Evolutionary conservation across 2,888 invertebrate species (phyloP), one percentile per base, ranked within the genome.

Genomic region (Cremastinae sp.): DNA sequence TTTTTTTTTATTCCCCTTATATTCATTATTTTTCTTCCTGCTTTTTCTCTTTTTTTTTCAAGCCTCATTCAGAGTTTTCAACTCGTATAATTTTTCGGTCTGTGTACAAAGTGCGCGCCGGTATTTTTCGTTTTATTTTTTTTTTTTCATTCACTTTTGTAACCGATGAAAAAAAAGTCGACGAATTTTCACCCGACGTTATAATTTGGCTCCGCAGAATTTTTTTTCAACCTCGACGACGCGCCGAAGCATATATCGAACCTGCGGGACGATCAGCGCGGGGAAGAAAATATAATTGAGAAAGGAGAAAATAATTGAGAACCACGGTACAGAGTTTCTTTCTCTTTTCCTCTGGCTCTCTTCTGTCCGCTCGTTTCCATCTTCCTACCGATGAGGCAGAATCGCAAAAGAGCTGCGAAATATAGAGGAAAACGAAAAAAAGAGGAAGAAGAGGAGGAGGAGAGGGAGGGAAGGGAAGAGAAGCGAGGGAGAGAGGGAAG

Each of bases 291-390:
- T 28, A 28, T 28, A 5, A 28, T 28, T 2, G 28, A 28, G 5
- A 28, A 28, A 28, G 28, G 2, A 45, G 12, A 20, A 12, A 18
- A 74, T 43, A 59, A 74, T 79, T 79, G 77, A 69, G 70, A 69
- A 79, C 77, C 74, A 68, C 78, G 56, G 71, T 16, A 28, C 34
- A 45, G 51, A 70, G n/a, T 43, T 38, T n/a, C 28, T 61, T 3
- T 58, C 18, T 43, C 28, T 45, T 14, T 47, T 9, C 16, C 16
- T 12, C 28, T 47, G 20, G 22, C 18, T 69, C 61, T 51, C 18
- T 49, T 28, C 53, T 18, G 16, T 18, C 12, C 18, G 18, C 45
- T 36, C 2, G 47, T 53, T 45, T 59, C 36, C 16, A 41, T 34
- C 9, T 51, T 38, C 28, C 51, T 38, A 54, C 45, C 43, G n/a